phyloP scores from a whole-genome alignment of 2,113 vertebrate species.

The Crocuta crocuta region DNA sequence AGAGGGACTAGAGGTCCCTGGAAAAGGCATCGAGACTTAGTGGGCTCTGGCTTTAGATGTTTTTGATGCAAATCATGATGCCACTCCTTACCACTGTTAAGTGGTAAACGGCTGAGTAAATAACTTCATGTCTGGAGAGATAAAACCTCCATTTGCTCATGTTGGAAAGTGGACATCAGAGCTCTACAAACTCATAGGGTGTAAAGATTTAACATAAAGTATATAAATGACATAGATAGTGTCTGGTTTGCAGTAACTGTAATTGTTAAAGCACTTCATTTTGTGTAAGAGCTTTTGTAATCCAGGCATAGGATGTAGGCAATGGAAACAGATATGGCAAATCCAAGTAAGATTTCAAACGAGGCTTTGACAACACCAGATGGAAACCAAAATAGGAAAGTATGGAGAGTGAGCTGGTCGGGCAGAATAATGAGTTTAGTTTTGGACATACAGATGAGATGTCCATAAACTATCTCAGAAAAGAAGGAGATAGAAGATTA shows the following conservation, averaged over 20 bases:
- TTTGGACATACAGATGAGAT: not conserved
- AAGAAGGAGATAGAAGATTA: not conserved
- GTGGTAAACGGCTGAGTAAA: not conserved
- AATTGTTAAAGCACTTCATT: not conserved
- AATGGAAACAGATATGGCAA: not conserved
- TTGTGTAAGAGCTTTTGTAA: not conserved
- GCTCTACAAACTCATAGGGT: not conserved
- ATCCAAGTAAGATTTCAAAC: constrained; percentile 20
- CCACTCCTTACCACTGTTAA: not conserved
- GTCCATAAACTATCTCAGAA: not conserved
- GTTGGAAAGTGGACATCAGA: not conserved
- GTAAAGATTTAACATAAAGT: not conserved
- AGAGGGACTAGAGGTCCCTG: not conserved
- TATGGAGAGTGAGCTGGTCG: not conserved
- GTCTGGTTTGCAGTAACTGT: not conserved
- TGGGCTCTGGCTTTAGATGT: not conserved
- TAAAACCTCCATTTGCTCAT: not conserved
- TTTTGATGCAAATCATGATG: not conserved
- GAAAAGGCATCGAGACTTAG: not conserved
- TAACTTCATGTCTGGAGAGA: not conserved
- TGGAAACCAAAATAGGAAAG: not conserved
- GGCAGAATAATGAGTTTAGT: not conserved
- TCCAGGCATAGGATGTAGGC: not conserved
- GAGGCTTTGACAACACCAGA: not conserved
- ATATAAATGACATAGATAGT: not conserved